These are phyloP conservation scores for Leontocebus nigricollis DNA, from an alignment of 2,797 vertebrate species.

Conservation along the genomic window DNA sequence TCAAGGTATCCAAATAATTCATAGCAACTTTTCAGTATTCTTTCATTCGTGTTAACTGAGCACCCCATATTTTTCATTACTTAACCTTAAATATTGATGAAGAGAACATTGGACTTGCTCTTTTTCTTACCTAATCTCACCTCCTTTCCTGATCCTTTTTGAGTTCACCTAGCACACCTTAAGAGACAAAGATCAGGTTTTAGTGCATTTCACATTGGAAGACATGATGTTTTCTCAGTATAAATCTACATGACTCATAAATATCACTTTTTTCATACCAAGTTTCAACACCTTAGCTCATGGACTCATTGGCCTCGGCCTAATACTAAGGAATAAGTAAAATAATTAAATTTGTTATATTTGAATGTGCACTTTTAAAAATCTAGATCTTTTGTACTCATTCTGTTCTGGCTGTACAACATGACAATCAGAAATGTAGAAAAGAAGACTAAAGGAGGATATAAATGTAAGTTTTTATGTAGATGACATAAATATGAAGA, in stretches of 20 bases:
- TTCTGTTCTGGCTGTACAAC: background rate
- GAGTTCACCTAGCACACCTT: background rate
- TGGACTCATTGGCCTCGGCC: background rate
- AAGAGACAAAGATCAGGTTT: background rate
- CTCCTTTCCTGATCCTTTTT: background rate
- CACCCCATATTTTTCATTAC: background rate
- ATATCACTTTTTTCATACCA: background rate
- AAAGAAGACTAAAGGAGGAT: background rate
- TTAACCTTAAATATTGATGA: slow-evolving; percentile 2
- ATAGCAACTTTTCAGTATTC: background rate
- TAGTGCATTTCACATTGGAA: background rate
- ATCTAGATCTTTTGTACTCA: background rate
- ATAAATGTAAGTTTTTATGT: background rate
- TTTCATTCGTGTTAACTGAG: background rate
- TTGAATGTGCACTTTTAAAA: background rate
- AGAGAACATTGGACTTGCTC: background rate
- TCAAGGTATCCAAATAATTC: background rate
- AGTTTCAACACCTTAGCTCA: background rate
- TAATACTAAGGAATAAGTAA: background rate
- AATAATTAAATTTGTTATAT: background rate
- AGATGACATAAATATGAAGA: background rate
- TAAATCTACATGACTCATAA: background rate
- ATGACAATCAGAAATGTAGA: background rate
- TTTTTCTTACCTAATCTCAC: background rate
- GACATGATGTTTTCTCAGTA: background rate